A percentile compares a stretch with the other conserved stretches of the same genome.
Conservation (phyloP, 37 sponge, comb jelly and placozoan species). For the Chondrilla cf. caribensis region DNA sequence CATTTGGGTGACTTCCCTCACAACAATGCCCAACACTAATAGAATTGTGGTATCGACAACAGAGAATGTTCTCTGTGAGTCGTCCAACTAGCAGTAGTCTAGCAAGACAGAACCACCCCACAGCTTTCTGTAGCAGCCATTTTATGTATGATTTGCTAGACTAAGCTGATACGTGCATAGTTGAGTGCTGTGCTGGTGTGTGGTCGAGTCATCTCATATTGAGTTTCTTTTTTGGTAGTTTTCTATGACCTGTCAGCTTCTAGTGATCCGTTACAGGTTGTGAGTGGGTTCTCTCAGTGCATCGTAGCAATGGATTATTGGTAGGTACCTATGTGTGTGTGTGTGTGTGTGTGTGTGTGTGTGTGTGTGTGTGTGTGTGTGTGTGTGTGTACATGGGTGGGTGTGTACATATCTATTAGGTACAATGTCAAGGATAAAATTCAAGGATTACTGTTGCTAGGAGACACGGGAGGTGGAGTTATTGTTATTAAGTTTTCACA, state of each 20-base stretch:
- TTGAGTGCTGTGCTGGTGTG: no score
- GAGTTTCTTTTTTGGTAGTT: slow-evolving; percentile 21
- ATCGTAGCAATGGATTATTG: slow-evolving; percentile 83
- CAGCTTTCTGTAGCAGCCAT: background rate
- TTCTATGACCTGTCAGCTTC: slow-evolving; percentile 76
- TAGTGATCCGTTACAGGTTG: slow-evolving; percentile 55
- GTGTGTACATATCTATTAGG: slow-evolving; percentile 11
- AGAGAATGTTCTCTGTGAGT: slow-evolving; percentile 71
- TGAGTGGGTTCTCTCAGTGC: slow-evolving; percentile 58
- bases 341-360: background rate
- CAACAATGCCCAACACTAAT: slow-evolving; percentile 69
- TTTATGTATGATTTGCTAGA: no score
- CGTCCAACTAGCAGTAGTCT: background rate
- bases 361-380: background rate
- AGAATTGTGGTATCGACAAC: slow-evolving; percentile 76
- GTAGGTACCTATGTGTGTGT: slow-evolving; percentile 53
- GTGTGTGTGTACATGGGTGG: no score
- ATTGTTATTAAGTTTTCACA: slow-evolving; percentile 43
- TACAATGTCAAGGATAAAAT: slow-evolving; percentile 47
- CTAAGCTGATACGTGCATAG: no score
- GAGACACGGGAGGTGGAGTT: slow-evolving; percentile 85
- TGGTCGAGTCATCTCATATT: no score
- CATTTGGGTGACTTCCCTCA: slow-evolving; percentile 74
- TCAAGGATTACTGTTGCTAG: slow-evolving; percentile 75
- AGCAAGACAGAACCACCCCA: background rate